Evolutionary conservation across 2,113 vertebrate species (phyloP), one percentile per base, ranked within the genome.

Genomic region (Bucco capensis): DNA sequence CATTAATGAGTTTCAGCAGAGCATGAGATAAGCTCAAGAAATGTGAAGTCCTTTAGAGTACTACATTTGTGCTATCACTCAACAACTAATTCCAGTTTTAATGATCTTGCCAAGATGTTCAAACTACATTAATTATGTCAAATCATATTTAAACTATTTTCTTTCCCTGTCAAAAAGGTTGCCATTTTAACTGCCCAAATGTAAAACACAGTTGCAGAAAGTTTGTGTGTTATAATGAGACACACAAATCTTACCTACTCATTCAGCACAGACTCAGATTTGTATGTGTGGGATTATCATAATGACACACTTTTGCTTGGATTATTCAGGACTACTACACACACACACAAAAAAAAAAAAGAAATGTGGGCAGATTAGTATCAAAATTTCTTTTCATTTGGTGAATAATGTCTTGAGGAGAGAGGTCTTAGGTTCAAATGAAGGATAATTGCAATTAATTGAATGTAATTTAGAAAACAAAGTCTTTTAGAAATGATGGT

Each of bases 1-100:
- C 64, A 33, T 90, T 90, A 96, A 95, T 86, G 64, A 92, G 50
- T 92, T 97, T 93, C 91, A 93, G 76, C 12, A 4, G 87, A 96
- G 74, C 74, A 83, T 73, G 54, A 82, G 83, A 93, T 84, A 86
- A 95, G 10, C 40, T 93, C 21, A 71, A 86, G 92, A 96, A 92
- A 93, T 49, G 9, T 49, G 70, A 93, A 72, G 77, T 72, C 66
- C 74, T 74, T 71, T 70, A 44, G 60, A 85, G 22, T 80, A 37
- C 22, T 69, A 94, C 53, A 75, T 93, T 79, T 88, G 50, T 89
- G 67, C 46, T 88, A 85, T 95, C 82, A 87, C 50, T 96, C 85
- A 92, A 76, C 57, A 90, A 27, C 15, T 83, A 89, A 84, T 94
- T 94, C 76, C 13, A 61, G 86, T 95, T 96, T 91, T 94, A 69